Evolutionary conservation across 2,888 invertebrate species (phyloP).

Genomic region (Drosophila nr. perissopoda): DNA sequence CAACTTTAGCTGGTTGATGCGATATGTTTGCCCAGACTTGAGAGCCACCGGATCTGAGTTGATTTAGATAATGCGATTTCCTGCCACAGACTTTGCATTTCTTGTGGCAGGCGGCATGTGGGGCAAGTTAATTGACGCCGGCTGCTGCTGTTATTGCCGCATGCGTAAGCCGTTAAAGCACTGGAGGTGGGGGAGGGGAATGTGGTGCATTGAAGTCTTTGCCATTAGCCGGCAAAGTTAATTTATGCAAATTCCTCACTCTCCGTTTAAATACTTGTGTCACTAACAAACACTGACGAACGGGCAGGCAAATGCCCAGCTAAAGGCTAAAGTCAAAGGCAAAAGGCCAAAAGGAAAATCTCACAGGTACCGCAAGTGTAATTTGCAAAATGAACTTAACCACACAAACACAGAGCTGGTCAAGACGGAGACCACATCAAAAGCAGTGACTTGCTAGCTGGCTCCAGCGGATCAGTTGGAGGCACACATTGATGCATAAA

Average conservation of each 20-base stretch:
- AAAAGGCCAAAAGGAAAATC: slow-evolving; percentile 35
- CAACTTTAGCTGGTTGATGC: slow-evolving; percentile 21
- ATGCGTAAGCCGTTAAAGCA: slow-evolving; percentile 8
- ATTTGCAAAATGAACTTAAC: slow-evolving; percentile 69
- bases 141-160: slow-evolving; percentile 10
- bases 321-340: slow-evolving; percentile 18
- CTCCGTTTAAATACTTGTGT: slow-evolving; percentile 68
- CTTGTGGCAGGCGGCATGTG: slow-evolving; percentile 22
- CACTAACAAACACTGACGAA: slow-evolving; percentile 64
- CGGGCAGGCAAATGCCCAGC: slow-evolving; percentile 13
- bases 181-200: rapidly evolving
- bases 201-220: slow-evolving; percentile 12
- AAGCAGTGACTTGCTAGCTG: slow-evolving; percentile 38
- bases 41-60: slow-evolving; percentile 26
- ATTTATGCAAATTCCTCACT: slow-evolving; percentile 73
- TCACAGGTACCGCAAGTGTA: slow-evolving; percentile 65
- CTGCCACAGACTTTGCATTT: slow-evolving; percentile 42
- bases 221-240: slow-evolving; percentile 57
- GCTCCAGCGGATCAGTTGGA: not conserved
- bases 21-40: slow-evolving; percentile 49
- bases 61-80: slow-evolving; percentile 65
- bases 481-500: slow-evolving; percentile 50
- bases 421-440: slow-evolving; percentile 70
- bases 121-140: slow-evolving; percentile 33
- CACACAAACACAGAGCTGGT: slow-evolving; percentile 48